Conservation (phyloP, 2,113 vertebrate species). For the Eolophus roseicapilla region DNA sequence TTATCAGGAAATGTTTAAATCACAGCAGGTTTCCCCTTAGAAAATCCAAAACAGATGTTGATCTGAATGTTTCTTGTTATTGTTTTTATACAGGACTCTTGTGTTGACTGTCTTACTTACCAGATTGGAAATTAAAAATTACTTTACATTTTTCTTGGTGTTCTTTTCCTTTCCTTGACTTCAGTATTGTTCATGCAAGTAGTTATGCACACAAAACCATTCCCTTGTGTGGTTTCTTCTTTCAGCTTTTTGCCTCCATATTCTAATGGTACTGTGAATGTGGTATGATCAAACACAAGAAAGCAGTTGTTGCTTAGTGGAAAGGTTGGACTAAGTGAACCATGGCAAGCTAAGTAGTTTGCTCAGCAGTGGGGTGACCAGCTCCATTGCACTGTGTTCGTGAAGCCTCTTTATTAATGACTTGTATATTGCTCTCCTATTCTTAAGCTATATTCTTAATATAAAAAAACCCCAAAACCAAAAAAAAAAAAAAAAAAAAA, state of each 20-base stretch:
- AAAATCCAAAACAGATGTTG: conserved; percentile 39
- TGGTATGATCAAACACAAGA: neutral
- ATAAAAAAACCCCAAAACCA: neutral
- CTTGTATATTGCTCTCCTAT: neutral
- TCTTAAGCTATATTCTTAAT: neutral
- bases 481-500: neutral
- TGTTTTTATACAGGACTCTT: neutral
- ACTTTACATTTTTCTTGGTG: neutral
- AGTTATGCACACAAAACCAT: neutral
- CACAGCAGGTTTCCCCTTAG: neutral
- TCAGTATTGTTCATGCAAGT: neutral
- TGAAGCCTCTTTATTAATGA: neutral
- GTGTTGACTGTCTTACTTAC: neutral
- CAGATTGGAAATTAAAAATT: conserved; percentile 15
- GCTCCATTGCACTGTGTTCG: neutral
- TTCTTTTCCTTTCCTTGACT: conserved; percentile 3
- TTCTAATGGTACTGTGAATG: neutral
- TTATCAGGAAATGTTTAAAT: conserved; percentile 38
- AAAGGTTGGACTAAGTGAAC: neutral
- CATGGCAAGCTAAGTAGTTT: neutral
- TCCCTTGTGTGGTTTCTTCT: neutral
- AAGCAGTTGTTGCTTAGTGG: neutral
- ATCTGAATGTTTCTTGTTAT: neutral
- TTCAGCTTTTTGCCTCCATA: neutral
- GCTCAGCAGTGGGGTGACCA: neutral